Evolutionary conservation across 2,797 vertebrate species (phyloP), one percentile per base, ranked within the genome.

Genomic region (Crypturellus tataupa): DNA sequence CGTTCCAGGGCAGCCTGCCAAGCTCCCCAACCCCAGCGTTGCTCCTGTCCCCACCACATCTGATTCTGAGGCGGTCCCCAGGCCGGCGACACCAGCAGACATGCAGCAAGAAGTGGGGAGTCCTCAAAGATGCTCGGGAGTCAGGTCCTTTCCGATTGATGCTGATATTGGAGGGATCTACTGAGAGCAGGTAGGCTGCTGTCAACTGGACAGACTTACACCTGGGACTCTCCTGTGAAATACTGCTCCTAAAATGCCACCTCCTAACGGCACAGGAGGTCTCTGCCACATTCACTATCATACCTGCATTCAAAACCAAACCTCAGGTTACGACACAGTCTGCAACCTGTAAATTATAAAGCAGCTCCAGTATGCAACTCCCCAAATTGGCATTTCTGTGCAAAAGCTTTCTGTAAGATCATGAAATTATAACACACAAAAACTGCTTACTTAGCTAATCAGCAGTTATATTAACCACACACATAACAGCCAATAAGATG

Each of bases 391-490:
- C 53, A 89, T 75, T 94, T 96, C 83, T 81, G 64, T 46, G 64
- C 62, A 94, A 91, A 96, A 87, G n/a, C 35, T 69, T 69, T 91
- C 94, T 78, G 60, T 63, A 90, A 10, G 31, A 73, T 35, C 89
- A 35, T 24, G 73, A 91, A 91, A 91, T 82, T 63, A 67, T 65
- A 94, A 86, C 71, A 73, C 87, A 91, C 47, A 31, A 44, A 44
- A 46, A 59, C 44, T 73, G 75, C 58, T 93, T 56, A 94, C 85
- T 82, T 82, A 96, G 80, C 51, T 93, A 84, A 95, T 96, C 90
- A 80, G 73, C 53, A 93, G 53, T 80, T 89, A 68, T 47, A 91
- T 81, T 87, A 96, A 94, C n/a, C 71, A 87, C 62, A 40, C 67
- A 49, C 6, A 90, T n/a, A 76, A 49, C 3, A 58, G 51, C 35